Evolutionary conservation across 2,113 vertebrate species (phyloP).

Genomic region (Gadus chalcogrammus): DNA sequence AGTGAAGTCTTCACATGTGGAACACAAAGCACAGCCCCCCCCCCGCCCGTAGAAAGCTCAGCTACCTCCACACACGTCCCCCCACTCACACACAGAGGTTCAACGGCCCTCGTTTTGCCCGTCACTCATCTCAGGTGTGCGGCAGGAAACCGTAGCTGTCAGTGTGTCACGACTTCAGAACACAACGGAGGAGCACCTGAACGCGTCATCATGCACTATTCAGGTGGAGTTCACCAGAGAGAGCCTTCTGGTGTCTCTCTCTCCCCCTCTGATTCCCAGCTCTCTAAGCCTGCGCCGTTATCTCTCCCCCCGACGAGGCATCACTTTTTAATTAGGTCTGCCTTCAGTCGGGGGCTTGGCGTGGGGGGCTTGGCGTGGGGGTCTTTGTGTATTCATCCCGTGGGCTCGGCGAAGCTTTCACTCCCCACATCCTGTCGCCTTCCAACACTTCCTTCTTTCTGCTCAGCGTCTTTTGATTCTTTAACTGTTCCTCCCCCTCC

Average conservation of each 20-base stretch:
- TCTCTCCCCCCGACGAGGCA: constrained; percentile 61
- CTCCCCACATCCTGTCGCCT: constrained; percentile 50
- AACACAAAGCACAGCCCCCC: too few relatives aligned
- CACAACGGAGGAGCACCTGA: too few relatives aligned
- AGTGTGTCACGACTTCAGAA: constrained; percentile 48
- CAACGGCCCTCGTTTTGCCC: constrained; percentile 58
- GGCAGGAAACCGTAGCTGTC: constrained; percentile 66
- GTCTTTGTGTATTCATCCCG: constrained; percentile 46
- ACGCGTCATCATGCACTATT: constrained; percentile 40
- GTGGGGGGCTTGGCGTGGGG: constrained; percentile 47
- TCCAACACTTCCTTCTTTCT: constrained; percentile 57
- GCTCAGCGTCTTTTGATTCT: constrained; percentile 61
- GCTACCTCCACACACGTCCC: background rate
- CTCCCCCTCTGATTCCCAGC: constrained; percentile 33
- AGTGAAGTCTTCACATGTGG: too few relatives aligned
- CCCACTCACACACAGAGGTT: background rate
- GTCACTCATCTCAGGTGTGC: constrained; percentile 66
- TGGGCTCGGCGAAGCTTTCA: constrained; percentile 54
- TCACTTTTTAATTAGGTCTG: constrained; percentile 76
- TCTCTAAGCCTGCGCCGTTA: constrained; percentile 61
- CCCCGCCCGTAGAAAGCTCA: too few relatives aligned
- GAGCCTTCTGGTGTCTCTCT: constrained; percentile 52
- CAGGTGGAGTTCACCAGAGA: constrained; percentile 50
- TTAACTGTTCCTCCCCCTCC: constrained; percentile 55
- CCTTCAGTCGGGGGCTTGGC: constrained; percentile 58